These are phyloP conservation scores for Hydriomena furcata DNA, from an alignment of 2,888 invertebrate genomes.

Conservation along the genomic window DNA sequence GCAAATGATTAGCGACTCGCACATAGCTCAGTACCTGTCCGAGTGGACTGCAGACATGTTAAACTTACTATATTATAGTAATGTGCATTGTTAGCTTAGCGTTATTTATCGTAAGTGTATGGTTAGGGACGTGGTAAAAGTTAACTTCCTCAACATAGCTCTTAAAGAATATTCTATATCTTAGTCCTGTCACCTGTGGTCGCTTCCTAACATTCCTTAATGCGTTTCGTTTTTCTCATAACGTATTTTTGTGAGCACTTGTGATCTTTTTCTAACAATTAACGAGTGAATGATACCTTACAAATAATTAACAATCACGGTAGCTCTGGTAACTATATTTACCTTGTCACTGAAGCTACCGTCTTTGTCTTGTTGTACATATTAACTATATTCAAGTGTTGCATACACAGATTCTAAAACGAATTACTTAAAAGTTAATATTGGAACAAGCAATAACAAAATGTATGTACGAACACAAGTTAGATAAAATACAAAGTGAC, in stretches of 20 bases:
- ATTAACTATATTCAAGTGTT: constrained; percentile 36
- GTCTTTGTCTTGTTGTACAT: constrained; percentile 26
- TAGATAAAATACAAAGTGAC: constrained; percentile 16
- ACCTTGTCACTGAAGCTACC: constrained; percentile 30
- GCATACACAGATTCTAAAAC: constrained; percentile 33
- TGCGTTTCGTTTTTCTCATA: constrained; percentile 63
- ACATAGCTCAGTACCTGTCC: constrained; percentile 76
- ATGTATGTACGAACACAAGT: constrained; percentile 61
- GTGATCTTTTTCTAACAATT: constrained; percentile 33
- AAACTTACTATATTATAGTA: constrained; percentile 69
- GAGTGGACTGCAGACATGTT: constrained; percentile 66
- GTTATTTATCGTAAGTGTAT: constrained; percentile 79
- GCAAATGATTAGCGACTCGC: constrained; percentile 57
- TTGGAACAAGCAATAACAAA: constrained; percentile 55
- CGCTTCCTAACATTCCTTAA: constrained; percentile 72
- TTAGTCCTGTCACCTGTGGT: constrained; percentile 70
- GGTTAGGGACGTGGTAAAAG: constrained; percentile 71
- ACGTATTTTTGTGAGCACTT: constrained; percentile 49
- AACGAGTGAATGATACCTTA: constrained; percentile 44
- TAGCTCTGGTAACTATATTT: constrained; percentile 14
- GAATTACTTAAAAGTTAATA: constrained; percentile 43
- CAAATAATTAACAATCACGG: constrained; percentile 34
- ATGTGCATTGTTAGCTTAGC: constrained; percentile 78
- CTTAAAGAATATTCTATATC: constrained; percentile 53
- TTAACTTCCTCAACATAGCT: constrained; percentile 59